Evolutionary conservation across 2,888 invertebrate species (phyloP), one percentile per base, ranked within the genome.

Genomic region (Strigamia crassipes): DNA sequence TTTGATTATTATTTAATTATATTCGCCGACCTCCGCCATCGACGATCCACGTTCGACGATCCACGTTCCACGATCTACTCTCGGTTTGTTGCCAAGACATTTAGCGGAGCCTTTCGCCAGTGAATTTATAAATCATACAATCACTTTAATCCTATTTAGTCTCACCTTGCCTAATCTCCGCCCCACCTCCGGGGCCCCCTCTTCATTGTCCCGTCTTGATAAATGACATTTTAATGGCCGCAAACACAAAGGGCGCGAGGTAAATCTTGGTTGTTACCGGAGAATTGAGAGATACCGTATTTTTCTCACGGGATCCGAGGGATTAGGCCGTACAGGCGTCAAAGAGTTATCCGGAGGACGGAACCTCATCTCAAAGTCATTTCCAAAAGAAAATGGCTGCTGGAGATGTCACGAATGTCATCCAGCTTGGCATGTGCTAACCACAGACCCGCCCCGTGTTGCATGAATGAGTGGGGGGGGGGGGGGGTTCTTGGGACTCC

Each of bases 281-380:
- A 61, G 18, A 61, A 61, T 18, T 61, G 15, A 61, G 61, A 61
- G 61, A 21, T 61, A 61, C 61, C 61, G 6, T 12, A 61, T n/a
- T 42, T 61, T 61, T 61, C 61, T 61, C 61, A 61, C 61, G 61
- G 61, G 10, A 18, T 61, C 5, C 10, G 18, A 9, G 5, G 61
- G 61, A 61, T 61, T 61, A 61, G 18, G 18, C n/a, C 18, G 18
- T 3, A 15, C 2, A 21, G 42, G 23, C 10, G 18, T 61, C 61
- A 61, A 61, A 61, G 61, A 61, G 61, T 61, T 61, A 23, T 61
- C 61, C 1, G 61, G 23, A 23, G 61, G 21, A 61, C 2, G 8
- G n/a, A 61, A 61, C 61, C 61, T 61, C 61, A 61, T 61, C 61
- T 61, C 61, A 61, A 61, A 61, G 61, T 61, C n/a, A 61, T 61